Percentiles rank a stretch among this genome's conserved stretches.
Evolutionary conservation across 2,888 invertebrate species (phyloP).

Genomic region (Alviniconcha strummeri): DNA sequence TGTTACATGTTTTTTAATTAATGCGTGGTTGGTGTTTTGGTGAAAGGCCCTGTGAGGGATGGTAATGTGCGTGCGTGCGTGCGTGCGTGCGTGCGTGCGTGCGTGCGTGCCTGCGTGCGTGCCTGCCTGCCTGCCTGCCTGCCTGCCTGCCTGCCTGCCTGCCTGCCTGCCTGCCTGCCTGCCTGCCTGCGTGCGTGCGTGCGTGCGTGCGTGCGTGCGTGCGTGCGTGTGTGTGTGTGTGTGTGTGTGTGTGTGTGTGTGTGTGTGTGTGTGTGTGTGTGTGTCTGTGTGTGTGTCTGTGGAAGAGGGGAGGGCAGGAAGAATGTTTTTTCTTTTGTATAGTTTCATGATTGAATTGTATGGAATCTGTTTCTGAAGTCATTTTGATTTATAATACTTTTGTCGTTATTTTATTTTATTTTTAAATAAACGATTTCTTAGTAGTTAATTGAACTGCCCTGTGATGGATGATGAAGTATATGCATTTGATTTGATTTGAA

Average conservation of each 20-base stretch:
- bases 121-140: neutral
- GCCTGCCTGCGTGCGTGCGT: slow-evolving; percentile 2
- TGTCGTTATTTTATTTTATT: too few species aligned
- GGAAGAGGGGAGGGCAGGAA: neutral
- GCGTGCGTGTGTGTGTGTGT: neutral
- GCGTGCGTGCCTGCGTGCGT: neutral
- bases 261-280: neutral
- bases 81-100: neutral
- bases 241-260: slow-evolving; percentile 25
- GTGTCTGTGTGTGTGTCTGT: neutral
- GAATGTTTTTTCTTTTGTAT: neutral
- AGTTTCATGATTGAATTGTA: neutral
- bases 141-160: neutral
- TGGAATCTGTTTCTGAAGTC: neutral
- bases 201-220: neutral
- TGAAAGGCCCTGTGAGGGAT: too few species aligned
- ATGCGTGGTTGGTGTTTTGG: neutral
- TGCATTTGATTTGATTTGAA: too few species aligned
- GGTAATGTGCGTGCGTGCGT: slow-evolving; percentile 1
- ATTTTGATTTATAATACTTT: too few species aligned
- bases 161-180: neutral
- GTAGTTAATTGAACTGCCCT: too few species aligned
- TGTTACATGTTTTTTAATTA: neutral
- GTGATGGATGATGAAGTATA: too few species aligned
- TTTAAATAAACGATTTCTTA: too few species aligned